phyloP scores from a whole-genome alignment of 1,140 invertebrate genomes.

The Stenopsyche tienmushanensis region DNA sequence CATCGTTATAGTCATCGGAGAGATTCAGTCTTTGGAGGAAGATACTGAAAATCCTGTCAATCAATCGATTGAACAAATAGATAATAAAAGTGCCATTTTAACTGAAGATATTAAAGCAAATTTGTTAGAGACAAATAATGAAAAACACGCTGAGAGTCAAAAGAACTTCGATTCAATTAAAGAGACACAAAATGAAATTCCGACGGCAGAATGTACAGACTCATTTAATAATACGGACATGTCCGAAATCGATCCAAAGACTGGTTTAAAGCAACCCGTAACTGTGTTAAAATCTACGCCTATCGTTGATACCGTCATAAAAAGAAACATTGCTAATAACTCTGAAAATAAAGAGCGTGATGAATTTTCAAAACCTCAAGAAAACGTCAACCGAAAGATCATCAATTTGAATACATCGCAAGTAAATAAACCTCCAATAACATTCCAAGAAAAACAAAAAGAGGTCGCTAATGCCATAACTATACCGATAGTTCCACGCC shows the following conservation, averaged over 20 bases:
- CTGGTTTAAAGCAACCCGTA: background rate
- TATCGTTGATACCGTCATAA: background rate
- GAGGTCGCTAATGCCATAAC: background rate
- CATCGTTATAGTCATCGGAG: conserved; percentile 36
- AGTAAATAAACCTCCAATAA: background rate
- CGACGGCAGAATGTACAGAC: too few relatives aligned
- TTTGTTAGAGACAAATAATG: too few relatives aligned
- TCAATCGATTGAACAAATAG: background rate
- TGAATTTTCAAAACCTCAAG: background rate
- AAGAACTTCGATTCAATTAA: background rate
- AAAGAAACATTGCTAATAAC: background rate
- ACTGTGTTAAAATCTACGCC: background rate
- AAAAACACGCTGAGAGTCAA: too few relatives aligned
- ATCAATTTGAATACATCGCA: background rate
- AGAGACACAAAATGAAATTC: background rate
- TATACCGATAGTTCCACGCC: background rate
- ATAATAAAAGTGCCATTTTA: background rate
- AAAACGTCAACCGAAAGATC: background rate
- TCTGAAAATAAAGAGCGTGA: background rate
- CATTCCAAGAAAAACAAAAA: background rate
- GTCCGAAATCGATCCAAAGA: background rate
- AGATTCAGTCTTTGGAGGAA: conserved; percentile 28
- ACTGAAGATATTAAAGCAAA: too few relatives aligned
- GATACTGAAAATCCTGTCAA: conserved; percentile 1
- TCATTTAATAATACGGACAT: too few relatives aligned